Base-by-base conservation (phyloP, 2,888 invertebrate genomes). In the Lagria hirta region DNA sequence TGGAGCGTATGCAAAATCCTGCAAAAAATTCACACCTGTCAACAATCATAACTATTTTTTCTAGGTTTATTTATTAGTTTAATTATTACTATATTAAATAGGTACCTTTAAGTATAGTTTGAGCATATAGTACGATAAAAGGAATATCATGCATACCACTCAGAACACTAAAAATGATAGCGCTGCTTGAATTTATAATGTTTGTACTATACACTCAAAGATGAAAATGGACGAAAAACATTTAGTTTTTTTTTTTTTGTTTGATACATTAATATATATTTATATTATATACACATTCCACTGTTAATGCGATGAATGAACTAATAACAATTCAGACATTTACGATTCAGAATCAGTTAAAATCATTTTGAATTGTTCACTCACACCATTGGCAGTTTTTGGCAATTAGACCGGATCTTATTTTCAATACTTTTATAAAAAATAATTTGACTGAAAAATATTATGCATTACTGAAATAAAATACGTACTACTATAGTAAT, bases 201-300 rank as follows among this genome's bases (percentile, higher is more conserved):
- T 38, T 33, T 62, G 65, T 68, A 68, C 70, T 69, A 65, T 65
- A 68, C 57, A 68, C 68, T 58, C 66, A 65, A 66, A 64, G 61
- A 58, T 57, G 56, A 64, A 63, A 63, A 60, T 69, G 70, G 69
- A 70, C 69, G 69, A 69, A 68, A 65, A 69, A 69, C 66, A 69
- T 68, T 67, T 66, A 68, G 64, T 63, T 65, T 58, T 51, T 59
- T 52, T n/a, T 57, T 61, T 61, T 62, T 57, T 52, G 49, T 53
- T 54, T 56, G 51, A 55, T 58, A 58, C 57, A 58, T 55, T 56
- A 51, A 60, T 60, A 60, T 60, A n/a, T n/a, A n/a, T n/a, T n/a
- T n/a, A n/a, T n/a, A n/a, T n/a, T n/a, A n/a, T n/a, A 60, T 58
- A 61, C 57, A 62, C 55, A 58, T 55, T 56, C 54, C 53, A 54